Evolutionary conservation across 2,797 vertebrate genomes (phyloP).

Genomic region (Muraenolepis orangiensis): DNA sequence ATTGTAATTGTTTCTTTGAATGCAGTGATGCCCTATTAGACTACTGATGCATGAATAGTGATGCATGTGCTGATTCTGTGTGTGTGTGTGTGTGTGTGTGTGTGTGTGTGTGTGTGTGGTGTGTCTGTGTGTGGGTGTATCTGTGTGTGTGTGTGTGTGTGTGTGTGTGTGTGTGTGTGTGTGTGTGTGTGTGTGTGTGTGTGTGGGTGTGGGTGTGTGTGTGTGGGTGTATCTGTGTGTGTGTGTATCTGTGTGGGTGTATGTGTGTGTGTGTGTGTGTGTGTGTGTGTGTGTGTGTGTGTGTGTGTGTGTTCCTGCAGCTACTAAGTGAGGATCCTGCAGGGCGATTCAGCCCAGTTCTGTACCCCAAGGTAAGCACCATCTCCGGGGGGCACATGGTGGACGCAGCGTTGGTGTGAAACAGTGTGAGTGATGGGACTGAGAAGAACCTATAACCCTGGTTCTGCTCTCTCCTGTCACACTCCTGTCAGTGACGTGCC

Average conservation of each 20-base stretch:
- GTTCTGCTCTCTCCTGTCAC: not conserved
- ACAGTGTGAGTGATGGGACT: not conserved
- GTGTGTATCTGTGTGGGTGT: not conserved
- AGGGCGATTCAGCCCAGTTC: conserved; percentile 83
- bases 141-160: conserved; percentile 1
- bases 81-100: not conserved
- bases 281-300: not conserved
- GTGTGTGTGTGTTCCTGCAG: conserved; percentile 52
- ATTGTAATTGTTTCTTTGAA: not conserved
- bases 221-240: not conserved
- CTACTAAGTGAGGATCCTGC: conserved; percentile 86
- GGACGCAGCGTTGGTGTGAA: not conserved
- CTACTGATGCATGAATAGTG: not conserved
- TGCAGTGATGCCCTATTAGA: not conserved
- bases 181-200: not conserved
- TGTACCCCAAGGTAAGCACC: conserved; percentile 86
- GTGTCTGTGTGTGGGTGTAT: not conserved
- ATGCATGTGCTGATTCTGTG: not conserved
- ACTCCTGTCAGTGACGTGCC: not conserved
- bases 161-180: not conserved
- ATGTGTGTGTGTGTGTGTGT: not conserved
- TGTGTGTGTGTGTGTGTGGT: not conserved
- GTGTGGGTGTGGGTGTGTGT: not conserved
- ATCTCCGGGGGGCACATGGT: not conserved
- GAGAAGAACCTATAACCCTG: not conserved